Evolutionary conservation across 2,888 invertebrate genomes (phyloP).

Genomic region (Lathronympha strigana): DNA sequence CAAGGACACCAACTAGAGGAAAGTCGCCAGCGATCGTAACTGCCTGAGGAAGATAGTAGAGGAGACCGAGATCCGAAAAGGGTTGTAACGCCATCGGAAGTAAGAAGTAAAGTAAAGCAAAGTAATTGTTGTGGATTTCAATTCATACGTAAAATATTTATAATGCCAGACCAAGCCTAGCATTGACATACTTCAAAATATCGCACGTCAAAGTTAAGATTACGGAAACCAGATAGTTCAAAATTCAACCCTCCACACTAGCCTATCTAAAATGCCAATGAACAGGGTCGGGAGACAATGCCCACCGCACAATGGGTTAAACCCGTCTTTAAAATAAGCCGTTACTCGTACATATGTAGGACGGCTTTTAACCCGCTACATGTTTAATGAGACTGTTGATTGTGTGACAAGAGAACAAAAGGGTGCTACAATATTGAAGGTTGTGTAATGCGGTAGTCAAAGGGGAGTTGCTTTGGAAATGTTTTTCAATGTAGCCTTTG

Average conservation of each 20-base stretch:
- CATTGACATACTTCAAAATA: background rate
- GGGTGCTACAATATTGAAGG: conserved; percentile 17
- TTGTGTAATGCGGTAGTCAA: conserved; percentile 14
- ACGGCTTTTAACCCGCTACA: conserved; percentile 33
- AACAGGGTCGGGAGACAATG: background rate
- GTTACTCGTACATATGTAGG: conserved; percentile 18
- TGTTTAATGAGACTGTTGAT: conserved; percentile 33
- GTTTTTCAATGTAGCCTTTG: conserved; percentile 9
- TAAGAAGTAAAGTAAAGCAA: too few species aligned
- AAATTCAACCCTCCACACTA: conserved; percentile 10
- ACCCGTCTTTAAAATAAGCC: conserved; percentile 31
- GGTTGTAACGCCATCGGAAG: too few species aligned
- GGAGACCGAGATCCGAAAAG: too few species aligned
- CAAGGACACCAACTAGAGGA: too few species aligned
- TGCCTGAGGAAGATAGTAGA: too few species aligned
- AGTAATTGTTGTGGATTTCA: too few species aligned
- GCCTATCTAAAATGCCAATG: conserved; percentile 25
- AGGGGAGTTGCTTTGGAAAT: conserved; percentile 1
- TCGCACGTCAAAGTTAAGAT: background rate
- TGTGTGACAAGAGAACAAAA: conserved; percentile 22
- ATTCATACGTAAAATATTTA: background rate
- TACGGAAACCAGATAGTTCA: conserved; percentile 1
- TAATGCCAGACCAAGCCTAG: background rate
- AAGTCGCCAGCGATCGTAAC: too few species aligned
- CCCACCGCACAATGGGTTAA: conserved; percentile 7